Base-by-base conservation (phyloP, 2,888 invertebrate genomes). In the Coelopa pilipes region DNA sequence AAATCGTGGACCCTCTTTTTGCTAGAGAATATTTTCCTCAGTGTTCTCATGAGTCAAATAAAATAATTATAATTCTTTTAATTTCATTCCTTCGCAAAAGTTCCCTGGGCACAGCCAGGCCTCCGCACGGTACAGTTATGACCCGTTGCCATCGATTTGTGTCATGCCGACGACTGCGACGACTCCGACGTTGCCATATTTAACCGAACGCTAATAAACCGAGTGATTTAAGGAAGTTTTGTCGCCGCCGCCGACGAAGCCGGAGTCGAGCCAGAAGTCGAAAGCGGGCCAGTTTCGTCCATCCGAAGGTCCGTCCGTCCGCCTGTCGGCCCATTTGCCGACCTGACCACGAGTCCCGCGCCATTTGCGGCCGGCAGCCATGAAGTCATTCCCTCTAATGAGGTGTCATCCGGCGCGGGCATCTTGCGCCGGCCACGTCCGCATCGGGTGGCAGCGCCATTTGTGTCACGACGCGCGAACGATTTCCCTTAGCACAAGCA, bases 371-470 rank as follows among this genome's bases (percentile, higher is more conserved):
- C 21, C 49, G 62, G 34, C 15, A 49, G 12, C 67, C 57, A 50
- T 67, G 62, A 69, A 55, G 69, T 73, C 62, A 73, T 69, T 69
- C 55, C 45, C 21, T 62, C 63, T 63, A 69, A 69, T 73, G 70
- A 74, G 55, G 74, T 70, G 70, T 49, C 55, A 57, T 70, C 65
- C 19, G n/a, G 57, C 55, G 19, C 46, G 13, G 24, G 50, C 15
- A 50, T 50, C 66, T 17, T n/a, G 45, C 15, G 34, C 34, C 19
- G 17, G 21, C 57, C 59, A 59, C 59, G 46, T 59, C n/a, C 59
- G 21, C 34, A 34, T 34, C 34, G 34, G 34, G 34, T 34, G 34
- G 34, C 34, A 34, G 7, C 34, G 34, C 34, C 34, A 34, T 34
- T 34, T 34, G 34, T 34, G 34, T 34, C 34, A 34, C 34, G 34